Evolutionary conservation across 2,113 vertebrate genomes (phyloP).

Genomic region (Ardeotis arabs): DNA sequence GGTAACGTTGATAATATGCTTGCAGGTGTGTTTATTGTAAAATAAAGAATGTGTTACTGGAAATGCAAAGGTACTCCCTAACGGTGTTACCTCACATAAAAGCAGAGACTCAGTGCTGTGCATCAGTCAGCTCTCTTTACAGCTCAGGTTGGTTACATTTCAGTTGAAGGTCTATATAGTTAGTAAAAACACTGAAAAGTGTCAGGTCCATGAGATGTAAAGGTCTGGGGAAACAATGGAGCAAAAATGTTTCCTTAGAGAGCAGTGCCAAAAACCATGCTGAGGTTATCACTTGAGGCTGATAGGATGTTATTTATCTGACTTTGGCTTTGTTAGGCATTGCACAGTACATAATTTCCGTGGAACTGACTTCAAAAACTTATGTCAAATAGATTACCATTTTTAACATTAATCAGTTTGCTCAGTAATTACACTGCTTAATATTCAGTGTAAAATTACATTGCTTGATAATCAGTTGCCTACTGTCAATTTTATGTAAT

Average conservation of each 20-base stretch:
- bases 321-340: not conserved
- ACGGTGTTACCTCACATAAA: not conserved
- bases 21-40: not conserved
- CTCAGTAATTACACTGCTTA: slow-evolving; percentile 16
- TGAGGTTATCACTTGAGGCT: not conserved
- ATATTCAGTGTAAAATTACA: slow-evolving; percentile 40
- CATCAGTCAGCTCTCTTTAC: not conserved
- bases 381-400: not conserved
- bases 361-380: not conserved
- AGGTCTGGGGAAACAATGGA: not conserved
- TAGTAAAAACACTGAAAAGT: not conserved
- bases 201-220: not conserved
- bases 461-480: slow-evolving; percentile 42
- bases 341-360: not conserved
- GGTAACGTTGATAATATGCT: not conserved
- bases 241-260: not conserved
- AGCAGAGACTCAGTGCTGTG: not conserved
- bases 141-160: not conserved
- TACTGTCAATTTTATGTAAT: slow-evolving; percentile 52
- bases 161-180: not conserved
- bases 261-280: not conserved
- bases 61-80: not conserved
- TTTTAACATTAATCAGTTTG: not conserved
- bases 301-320: not conserved
- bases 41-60: not conserved